Evolutionary conservation across 1,140 invertebrate genomes (phyloP).

Genomic region (Eulimnadia texana): DNA sequence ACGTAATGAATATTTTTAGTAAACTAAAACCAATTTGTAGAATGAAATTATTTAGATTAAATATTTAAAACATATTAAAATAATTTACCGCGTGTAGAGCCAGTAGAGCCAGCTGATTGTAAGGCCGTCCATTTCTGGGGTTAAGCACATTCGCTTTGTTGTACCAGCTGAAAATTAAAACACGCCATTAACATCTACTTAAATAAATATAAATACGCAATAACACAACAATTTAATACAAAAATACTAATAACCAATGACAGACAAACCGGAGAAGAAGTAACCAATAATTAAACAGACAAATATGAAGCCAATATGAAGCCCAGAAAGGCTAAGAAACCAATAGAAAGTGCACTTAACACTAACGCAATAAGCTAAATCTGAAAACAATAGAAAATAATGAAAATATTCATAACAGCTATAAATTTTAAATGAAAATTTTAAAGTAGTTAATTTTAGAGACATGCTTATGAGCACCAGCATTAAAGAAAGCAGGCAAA

Average conservation of each 20-base stretch:
- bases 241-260: not conserved
- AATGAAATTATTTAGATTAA: slow-evolving; percentile 14
- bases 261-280: slow-evolving; percentile 8
- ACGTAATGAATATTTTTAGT: too few relatives aligned
- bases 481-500: too few relatives aligned
- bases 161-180: slow-evolving; percentile 51
- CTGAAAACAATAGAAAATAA: too few relatives aligned
- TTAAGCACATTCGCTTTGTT: slow-evolving; percentile 83
- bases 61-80: not conserved
- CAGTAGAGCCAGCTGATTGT: slow-evolving; percentile 85
- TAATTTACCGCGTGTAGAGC: slow-evolving; percentile 70
- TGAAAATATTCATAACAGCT: too few relatives aligned
- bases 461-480: too few relatives aligned
- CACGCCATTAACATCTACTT: slow-evolving; percentile 7
- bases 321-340: too few relatives aligned
- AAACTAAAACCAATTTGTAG: not conserved
- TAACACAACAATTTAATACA: too few relatives aligned
- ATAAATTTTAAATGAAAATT: too few relatives aligned
- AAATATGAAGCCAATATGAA: too few relatives aligned
- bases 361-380: too few relatives aligned
- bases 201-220: slow-evolving; percentile 4
- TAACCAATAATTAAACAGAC: slow-evolving; percentile 13
- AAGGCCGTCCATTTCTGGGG: slow-evolving; percentile 86
- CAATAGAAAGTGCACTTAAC: too few relatives aligned
- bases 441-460: too few relatives aligned